Percentiles rank a stretch among this genome's conserved stretches.
These are phyloP conservation scores for Syngnathus floridae DNA, from an alignment of 2,113 vertebrate species.

Conservation along the genomic window DNA sequence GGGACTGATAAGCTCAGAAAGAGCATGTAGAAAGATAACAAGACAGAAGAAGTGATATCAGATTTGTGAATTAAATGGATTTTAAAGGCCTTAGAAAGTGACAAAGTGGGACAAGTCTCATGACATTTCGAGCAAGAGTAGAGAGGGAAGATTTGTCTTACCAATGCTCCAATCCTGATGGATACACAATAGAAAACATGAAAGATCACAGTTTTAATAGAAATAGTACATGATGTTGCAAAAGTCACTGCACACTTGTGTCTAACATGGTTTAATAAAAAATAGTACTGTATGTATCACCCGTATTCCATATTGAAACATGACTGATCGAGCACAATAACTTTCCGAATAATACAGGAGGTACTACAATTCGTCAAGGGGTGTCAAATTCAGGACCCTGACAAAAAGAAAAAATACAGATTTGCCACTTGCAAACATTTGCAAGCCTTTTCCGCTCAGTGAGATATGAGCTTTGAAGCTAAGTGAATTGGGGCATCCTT, in stretches of 20 bases:
- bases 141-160: not conserved
- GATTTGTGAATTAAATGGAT: conserved; percentile 6
- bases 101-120: conserved; percentile 1
- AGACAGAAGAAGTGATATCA: not conserved
- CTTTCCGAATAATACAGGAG: too few relatives aligned
- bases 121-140: not conserved
- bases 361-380: too few relatives aligned
- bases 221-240: not conserved
- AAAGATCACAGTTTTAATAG: not conserved
- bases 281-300: not conserved
- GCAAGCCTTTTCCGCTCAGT: too few relatives aligned
- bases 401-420: too few relatives aligned
- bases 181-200: not conserved
- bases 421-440: too few relatives aligned
- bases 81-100: not conserved
- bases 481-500: too few relatives aligned
- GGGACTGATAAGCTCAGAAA: not conserved
- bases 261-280: not conserved
- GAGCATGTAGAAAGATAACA: conserved; percentile 4
- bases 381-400: too few relatives aligned
- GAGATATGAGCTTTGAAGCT: too few relatives aligned
- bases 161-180: not conserved
- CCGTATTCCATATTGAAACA: not conserved
- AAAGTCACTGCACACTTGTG: not conserved
- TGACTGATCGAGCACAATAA: not conserved